Evolutionary conservation across 2,888 invertebrate species (phyloP).

Genomic region (Eugnorisma glareosa): DNA sequence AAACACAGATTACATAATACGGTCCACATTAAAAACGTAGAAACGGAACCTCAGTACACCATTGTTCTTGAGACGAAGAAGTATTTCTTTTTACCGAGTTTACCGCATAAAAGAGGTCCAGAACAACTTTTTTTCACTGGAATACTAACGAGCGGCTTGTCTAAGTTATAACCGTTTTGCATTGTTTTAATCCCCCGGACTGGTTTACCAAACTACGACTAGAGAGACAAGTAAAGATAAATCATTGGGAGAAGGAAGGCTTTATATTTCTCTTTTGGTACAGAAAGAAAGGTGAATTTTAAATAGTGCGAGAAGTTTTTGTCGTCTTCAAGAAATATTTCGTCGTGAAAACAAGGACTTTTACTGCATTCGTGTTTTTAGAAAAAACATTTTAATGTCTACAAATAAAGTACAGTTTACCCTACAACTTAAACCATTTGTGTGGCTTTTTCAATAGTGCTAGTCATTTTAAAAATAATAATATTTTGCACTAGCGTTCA

Average conservation of each 20-base stretch:
- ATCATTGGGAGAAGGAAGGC: constrained; percentile 36
- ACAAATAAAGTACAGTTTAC: neutral
- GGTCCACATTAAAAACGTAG: constrained; percentile 23
- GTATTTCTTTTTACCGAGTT: constrained; percentile 54
- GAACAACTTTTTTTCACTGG: constrained; percentile 57
- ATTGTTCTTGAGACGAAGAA: constrained; percentile 44
- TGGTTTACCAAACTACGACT: constrained; percentile 48
- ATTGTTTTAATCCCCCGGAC: constrained; percentile 65
- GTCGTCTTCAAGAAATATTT: neutral
- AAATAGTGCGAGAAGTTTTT: constrained; percentile 6
- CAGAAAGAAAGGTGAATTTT: constrained; percentile 28
- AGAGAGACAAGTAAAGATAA: constrained; percentile 55
- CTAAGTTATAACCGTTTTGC: constrained; percentile 64
- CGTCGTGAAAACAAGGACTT: neutral
- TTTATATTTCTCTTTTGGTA: constrained; percentile 19
- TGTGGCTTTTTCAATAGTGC: neutral
- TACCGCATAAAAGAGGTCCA: constrained; percentile 42
- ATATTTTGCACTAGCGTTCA: neutral
- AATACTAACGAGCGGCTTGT: constrained; percentile 62
- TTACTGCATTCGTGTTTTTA: neutral
- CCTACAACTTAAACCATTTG: neutral
- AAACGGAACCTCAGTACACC: constrained; percentile 21
- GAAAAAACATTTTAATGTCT: neutral
- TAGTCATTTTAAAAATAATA: neutral
- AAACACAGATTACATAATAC: constrained; percentile 18